Conservation (phyloP, 37 sponge, comb jelly and placozoan species). For the Cladorhizidae sp. region DNA sequence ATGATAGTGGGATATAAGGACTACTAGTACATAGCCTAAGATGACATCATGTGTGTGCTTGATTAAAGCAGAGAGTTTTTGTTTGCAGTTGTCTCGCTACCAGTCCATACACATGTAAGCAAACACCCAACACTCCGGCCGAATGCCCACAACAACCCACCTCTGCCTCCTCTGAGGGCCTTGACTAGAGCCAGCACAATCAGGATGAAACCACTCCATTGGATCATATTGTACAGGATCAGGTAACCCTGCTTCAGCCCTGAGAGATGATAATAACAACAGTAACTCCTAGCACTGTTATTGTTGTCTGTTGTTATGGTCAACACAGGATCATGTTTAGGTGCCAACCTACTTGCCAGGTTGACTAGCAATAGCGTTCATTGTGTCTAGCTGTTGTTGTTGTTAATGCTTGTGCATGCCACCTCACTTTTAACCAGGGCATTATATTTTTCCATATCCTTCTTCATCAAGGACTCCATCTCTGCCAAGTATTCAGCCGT, state of each 20-base stretch:
- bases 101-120: too few relatives aligned
- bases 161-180: slow-evolving; percentile 25
- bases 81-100: too few relatives aligned
- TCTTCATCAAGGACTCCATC: slow-evolving; percentile 1
- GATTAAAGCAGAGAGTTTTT: too few relatives aligned
- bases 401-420: neutral
- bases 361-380: too few relatives aligned
- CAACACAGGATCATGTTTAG: neutral
- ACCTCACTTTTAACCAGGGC: neutral
- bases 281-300: too few relatives aligned
- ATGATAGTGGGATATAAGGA: too few relatives aligned
- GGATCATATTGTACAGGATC: slow-evolving; percentile 60
- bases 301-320: too few relatives aligned
- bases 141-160: slow-evolving; percentile 5
- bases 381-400: too few relatives aligned
- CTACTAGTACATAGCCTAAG: too few relatives aligned
- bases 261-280: too few relatives aligned
- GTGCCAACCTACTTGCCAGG: neutral
- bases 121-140: too few relatives aligned
- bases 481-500: slow-evolving; percentile 27
- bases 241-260: slow-evolving; percentile 41
- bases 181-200: slow-evolving; percentile 40
- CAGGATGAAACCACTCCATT: slow-evolving; percentile 64
- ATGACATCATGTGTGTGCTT: too few relatives aligned
- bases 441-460: neutral